Base-by-base conservation (phyloP, 2,888 invertebrate species). In the Napeogenes sylphis region DNA sequence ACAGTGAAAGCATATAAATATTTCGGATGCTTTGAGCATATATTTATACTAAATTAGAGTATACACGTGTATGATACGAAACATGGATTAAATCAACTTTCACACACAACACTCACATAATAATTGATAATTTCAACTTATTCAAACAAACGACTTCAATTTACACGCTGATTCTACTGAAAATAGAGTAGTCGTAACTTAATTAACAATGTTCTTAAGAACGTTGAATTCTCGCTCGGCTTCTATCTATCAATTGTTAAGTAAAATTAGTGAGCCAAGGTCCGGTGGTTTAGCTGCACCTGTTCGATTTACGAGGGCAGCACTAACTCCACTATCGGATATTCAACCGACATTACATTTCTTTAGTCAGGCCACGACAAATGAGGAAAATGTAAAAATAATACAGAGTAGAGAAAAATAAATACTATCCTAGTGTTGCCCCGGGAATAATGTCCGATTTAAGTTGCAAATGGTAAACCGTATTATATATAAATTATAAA, bases 301-400 rank as follows among this genome's bases (percentile, higher is more conserved):
- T 68, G 68, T 68, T 64, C 67, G 60, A 62, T 14, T 14, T 60
- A 60, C 66, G 64, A 54, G 61, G 68, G 62, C 59, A 60, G 69
- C 58, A 68, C 69, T 68, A 68, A 64, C 67, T 70, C 71, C 70
- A 70, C 71, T 64, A 68, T 70, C 64, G 62, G 64, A 62, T 58
- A 68, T 62, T 62, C 70, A 61, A n/a, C n/a, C n/a, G n/a, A n/a
- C n/a, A n/a, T n/a, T n/a, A 66, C 67, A 68, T 71, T 69, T 71
- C 68, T 71, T 42, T 61, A 60, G 63, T 38, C 35, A 53, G 64
- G 65, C 64, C 66, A 71, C 51, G 53, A 61, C 67, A 64, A 54
- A 14, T 59, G 70, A 66, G 71, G 59, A 55, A 59, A 56, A 53
- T 30, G 51, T 21, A 10, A 51, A 30, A 51, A 30, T 51, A 6